Base-by-base conservation (phyloP, 2,797 vertebrate species). In the Neomorphus geoffroyi region DNA sequence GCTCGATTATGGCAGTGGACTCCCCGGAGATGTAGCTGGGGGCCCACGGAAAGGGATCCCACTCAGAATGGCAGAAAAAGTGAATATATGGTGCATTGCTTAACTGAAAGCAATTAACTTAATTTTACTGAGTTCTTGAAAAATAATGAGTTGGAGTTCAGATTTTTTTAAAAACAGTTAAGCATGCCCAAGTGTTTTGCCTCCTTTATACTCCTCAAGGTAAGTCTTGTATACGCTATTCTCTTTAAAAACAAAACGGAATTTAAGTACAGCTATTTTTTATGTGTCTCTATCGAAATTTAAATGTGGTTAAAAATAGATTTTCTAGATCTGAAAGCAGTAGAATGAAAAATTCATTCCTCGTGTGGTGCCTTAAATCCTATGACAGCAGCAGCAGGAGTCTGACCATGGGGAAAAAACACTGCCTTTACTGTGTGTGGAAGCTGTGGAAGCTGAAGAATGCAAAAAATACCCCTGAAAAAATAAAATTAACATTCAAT, bases 281-380 rank as follows among this genome's bases (percentile, higher is more conserved):
- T 10, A 53, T 83, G 72, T 53, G 45, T 74, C 80, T 88, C 53
- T 50, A n/a, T 86, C 77, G 70, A 23, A 89, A 86, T 57, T 69
- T 77, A 71, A 86, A 30, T 30, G 58, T 72, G 43, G 54, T 65
- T 86, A 53, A 91, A 96, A 95, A 71, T 50, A 85, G 71, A 82
- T 94, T 82, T 90, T 86, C 69, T 81, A 35, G 57, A 69, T 75
- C 81, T 88, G 90, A 89, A 90, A 90, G 72, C 30, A 79, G 80
- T 16, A 72, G 56, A 80, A 85, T 60, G 48, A 90, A 92, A 92
- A 88, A 53, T 35, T 74, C 6, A 33, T 91, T 88, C 54, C 35
- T 69, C 62, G n/a, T 62, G 57, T 80, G 72, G 75, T 72, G 69
- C 26, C 78, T 90, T 46, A 86, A 94, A 93, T 66, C 73, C 64